Percentiles rank a stretch among this genome's conserved stretches.
Evolutionary conservation across 2,888 invertebrate genomes (phyloP).

Genomic region (Yponomeuta sedellus): DNA sequence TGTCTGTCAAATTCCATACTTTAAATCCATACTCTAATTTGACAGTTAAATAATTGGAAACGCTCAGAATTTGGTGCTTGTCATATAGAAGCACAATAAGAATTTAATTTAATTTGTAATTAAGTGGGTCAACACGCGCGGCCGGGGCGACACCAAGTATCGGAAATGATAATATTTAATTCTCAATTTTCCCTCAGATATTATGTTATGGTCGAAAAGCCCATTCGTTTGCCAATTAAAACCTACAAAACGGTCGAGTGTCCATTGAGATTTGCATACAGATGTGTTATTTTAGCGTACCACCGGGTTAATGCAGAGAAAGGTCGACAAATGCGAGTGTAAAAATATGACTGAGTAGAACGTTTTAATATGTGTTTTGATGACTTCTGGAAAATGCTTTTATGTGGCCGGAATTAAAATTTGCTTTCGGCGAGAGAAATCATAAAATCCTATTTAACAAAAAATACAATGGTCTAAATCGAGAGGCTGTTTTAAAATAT

Average conservation of each 20-base stretch:
- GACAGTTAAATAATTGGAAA: too few relatives aligned
- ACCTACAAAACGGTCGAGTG: conserved; percentile 44
- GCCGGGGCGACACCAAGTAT: not conserved
- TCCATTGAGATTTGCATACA: conserved; percentile 68
- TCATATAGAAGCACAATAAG: not conserved
- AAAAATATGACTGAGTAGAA: conserved; percentile 11
- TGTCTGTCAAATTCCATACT: too few relatives aligned
- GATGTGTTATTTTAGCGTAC: conserved; percentile 57
- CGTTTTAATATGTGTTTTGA: conserved; percentile 2
- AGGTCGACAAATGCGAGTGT: conserved; percentile 30
- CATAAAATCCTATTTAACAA: too few relatives aligned
- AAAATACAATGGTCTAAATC: too few relatives aligned
- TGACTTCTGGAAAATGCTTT: conserved; percentile 1
- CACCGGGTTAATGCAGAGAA: conserved; percentile 39
- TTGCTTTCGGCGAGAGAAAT: too few relatives aligned
- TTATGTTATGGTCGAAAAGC: conserved; percentile 42
- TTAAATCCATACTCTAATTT: too few relatives aligned
- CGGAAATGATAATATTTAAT: conserved; percentile 15
- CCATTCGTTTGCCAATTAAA: conserved; percentile 61
- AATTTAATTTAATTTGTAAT: not conserved
- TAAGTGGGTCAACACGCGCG: not conserved
- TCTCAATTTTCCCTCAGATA: conserved; percentile 10
- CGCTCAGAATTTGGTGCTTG: too few relatives aligned
- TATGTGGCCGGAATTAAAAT: not conserved
- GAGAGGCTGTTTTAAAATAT: too few relatives aligned